These are phyloP conservation scores for Mesoligia furuncula DNA, from an alignment of 2,888 invertebrate genomes.

Conservation along the genomic window DNA sequence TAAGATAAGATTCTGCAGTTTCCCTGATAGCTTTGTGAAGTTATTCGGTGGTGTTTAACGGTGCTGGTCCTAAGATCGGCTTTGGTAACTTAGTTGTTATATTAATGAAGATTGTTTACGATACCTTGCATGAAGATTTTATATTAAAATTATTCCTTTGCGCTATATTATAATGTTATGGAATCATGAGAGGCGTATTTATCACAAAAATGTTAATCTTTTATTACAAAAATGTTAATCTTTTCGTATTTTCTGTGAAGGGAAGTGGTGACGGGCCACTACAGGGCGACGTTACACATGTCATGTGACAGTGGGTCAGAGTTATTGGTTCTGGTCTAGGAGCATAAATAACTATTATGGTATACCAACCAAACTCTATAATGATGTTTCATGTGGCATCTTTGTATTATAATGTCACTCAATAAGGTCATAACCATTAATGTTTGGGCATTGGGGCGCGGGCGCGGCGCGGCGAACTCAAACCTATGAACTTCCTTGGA, in stretches of 20 bases:
- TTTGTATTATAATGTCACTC: too few species aligned
- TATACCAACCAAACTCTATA: too few species aligned
- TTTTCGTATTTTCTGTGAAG: conserved; percentile 3
- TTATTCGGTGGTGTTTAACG: background rate
- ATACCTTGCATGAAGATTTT: conserved; percentile 29
- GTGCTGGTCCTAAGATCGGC: background rate
- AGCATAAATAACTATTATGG: background rate
- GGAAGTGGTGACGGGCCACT: background rate
- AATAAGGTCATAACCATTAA: too few species aligned
- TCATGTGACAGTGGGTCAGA: background rate
- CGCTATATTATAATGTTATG: background rate
- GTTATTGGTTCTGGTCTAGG: background rate
- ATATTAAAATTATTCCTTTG: background rate
- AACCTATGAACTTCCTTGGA: too few species aligned
- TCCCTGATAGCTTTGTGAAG: background rate
- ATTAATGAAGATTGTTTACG: background rate
- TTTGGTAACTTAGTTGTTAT: background rate
- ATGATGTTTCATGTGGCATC: too few species aligned
- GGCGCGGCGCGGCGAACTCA: too few species aligned
- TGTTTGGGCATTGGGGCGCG: too few species aligned
- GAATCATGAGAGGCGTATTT: conserved; percentile 5
- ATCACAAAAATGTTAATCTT: background rate
- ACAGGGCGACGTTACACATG: background rate
- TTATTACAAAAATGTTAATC: background rate
- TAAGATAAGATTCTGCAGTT: background rate